Evolutionary conservation across 1,140 invertebrate species (phyloP).

Genomic region (Drosophila dunni): DNA sequence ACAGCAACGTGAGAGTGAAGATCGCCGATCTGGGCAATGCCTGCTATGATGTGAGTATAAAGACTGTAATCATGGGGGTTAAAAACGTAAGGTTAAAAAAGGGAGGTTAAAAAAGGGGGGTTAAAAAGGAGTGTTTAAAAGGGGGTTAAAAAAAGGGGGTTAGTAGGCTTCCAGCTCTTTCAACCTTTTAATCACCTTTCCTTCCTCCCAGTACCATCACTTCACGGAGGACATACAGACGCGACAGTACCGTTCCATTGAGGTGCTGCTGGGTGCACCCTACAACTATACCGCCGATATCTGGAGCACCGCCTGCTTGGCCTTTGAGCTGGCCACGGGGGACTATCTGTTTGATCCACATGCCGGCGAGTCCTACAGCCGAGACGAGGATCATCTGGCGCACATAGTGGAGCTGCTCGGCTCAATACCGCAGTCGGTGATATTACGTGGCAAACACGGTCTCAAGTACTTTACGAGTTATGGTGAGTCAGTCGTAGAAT

Average conservation of each 20-base stretch:
- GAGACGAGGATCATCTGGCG: constrained; percentile 99
- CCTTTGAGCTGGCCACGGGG: constrained; percentile 99
- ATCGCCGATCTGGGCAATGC: constrained; percentile 99
- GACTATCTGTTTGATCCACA: constrained; percentile 99
- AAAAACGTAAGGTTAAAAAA: too few relatives aligned
- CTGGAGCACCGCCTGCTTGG: constrained; percentile 99
- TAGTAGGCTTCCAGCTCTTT: too few relatives aligned
- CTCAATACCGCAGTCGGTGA: constrained; percentile 91
- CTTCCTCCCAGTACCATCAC: constrained; percentile 73
- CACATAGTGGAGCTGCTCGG: constrained; percentile 99
- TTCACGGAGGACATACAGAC: constrained; percentile 96
- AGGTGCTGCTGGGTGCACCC: constrained; percentile 95
- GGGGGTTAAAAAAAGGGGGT: too few relatives aligned
- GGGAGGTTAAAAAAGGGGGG: too few relatives aligned
- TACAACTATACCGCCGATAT: constrained; percentile 98
- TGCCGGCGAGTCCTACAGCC: constrained; percentile 92
- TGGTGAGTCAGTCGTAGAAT: constrained; percentile 50
- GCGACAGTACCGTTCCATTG: constrained; percentile 97
- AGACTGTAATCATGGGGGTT: too few relatives aligned
- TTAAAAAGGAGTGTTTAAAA: too few relatives aligned
- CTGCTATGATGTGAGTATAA: constrained; percentile 91
- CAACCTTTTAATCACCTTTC: too few relatives aligned
- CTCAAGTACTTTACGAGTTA: constrained; percentile 84
- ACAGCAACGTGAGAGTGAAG: constrained; percentile 95
- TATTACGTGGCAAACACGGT: constrained; percentile 81